A percentile compares a stretch with the other conserved stretches of the same genome.
These are phyloP conservation scores for Smittia sp. DNA, from an alignment of 2,888 invertebrate genomes.

Conservation along the genomic window DNA sequence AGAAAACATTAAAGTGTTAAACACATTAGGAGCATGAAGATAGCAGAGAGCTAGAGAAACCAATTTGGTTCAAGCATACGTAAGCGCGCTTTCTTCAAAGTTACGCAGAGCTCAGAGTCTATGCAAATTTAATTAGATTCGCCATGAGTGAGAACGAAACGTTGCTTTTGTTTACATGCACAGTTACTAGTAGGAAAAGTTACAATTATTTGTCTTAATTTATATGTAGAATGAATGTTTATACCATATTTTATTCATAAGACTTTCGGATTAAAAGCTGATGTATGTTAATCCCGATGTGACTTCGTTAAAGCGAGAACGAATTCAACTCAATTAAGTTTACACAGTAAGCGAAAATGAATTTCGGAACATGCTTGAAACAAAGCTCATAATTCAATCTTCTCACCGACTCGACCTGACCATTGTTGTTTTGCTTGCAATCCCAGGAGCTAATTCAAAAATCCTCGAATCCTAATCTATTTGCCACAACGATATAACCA, in stretches of 20 bases:
- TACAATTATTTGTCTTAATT: slow-evolving; percentile 22
- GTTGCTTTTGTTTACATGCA: slow-evolving; percentile 12
- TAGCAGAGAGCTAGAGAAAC: no score
- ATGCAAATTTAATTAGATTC: slow-evolving; percentile 30
- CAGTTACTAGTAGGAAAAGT: background rate
- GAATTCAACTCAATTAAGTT: no score
- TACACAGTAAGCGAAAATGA: no score
- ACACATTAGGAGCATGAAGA: background rate
- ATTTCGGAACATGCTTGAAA: no score
- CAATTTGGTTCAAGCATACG: no score
- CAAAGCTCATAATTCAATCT: no score
- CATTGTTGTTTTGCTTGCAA: background rate
- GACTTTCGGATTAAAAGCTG: slow-evolving; percentile 24
- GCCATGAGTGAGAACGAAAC: background rate
- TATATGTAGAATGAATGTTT: slow-evolving; percentile 21
- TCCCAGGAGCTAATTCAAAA: slow-evolving; percentile 2
- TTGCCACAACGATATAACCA: slow-evolving; percentile 1
- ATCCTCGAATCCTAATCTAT: background rate
- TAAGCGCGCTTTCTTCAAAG: no score
- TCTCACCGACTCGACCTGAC: no score
- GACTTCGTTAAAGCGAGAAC: background rate
- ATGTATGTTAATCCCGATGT: background rate
- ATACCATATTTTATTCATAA: slow-evolving; percentile 17
- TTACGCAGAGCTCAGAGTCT: background rate
- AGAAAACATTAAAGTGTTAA: slow-evolving; percentile 9